phyloP scores from a whole-genome alignment of 2,113 vertebrate genomes.

The Ictalurus furcatus region DNA sequence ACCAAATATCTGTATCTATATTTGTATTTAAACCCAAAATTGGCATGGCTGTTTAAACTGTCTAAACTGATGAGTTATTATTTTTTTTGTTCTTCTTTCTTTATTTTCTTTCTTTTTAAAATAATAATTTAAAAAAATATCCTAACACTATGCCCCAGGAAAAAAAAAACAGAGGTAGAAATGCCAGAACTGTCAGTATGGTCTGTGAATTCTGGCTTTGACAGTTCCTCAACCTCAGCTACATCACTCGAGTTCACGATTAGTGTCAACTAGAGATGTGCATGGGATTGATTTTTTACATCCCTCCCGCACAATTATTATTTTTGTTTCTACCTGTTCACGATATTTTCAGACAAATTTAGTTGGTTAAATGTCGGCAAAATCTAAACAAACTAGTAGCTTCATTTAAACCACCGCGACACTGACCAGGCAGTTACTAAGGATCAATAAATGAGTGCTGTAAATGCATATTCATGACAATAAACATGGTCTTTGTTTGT shows the following conservation, averaged over 20 bases:
- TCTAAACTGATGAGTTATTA: background rate
- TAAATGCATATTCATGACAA: background rate
- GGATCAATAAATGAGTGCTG: background rate
- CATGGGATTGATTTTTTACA: background rate
- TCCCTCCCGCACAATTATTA: background rate
- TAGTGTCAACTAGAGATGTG: background rate
- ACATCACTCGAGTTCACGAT: background rate
- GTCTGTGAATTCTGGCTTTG: background rate
- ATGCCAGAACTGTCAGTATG: background rate
- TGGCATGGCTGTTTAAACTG: background rate
- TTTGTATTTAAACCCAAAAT: background rate
- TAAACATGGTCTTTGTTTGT: background rate
- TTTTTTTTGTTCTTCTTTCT: background rate
- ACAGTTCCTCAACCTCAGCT: background rate
- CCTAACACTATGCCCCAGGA: background rate
- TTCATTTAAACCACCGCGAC: background rate
- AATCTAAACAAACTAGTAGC: background rate
- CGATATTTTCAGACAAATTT: background rate
- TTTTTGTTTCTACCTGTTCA: background rate
- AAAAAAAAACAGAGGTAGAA: background rate
- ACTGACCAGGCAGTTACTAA: background rate
- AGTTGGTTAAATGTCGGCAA: background rate
- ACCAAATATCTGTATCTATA: background rate
- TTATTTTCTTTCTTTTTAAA: background rate
- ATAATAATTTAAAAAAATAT: background rate